phyloP scores from a whole-genome alignment of 2,888 invertebrate genomes.

The Frankliniella intonsa region DNA sequence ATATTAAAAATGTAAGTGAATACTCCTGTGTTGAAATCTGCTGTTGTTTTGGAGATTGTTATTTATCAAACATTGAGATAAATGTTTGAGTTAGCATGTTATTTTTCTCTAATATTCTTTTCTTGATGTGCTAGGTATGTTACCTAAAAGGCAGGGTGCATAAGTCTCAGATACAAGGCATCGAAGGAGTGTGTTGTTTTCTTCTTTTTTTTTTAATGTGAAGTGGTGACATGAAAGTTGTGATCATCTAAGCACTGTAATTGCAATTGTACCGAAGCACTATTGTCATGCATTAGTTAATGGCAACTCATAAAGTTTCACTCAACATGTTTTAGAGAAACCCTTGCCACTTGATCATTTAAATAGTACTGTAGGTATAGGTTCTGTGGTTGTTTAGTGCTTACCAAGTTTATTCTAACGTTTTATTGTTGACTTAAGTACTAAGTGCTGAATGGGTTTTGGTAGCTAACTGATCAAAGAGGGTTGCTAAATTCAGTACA shows the following conservation, averaged over 20 bases:
- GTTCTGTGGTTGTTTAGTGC: conserved; percentile 3
- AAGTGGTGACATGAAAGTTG: conserved; percentile 14
- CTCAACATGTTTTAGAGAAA: not conserved
- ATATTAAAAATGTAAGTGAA: conserved; percentile 27
- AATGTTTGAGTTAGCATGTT: conserved; percentile 25
- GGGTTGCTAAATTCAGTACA: conserved; percentile 20
- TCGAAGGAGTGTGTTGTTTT: conserved; percentile 20
- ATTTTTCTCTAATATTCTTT: conserved; percentile 23
- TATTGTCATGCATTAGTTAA: conserved; percentile 7
- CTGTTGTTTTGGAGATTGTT: conserved; percentile 25
- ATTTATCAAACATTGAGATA: conserved; percentile 15
- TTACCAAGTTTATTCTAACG: conserved; percentile 8
- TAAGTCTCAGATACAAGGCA: conserved; percentile 25
- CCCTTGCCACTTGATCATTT: conserved; percentile 21
- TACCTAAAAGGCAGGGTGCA: conserved; percentile 7
- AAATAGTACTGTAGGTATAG: conserved; percentile 10
- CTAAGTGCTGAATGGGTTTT: conserved; percentile 22
- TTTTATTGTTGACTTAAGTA: conserved; percentile 23
- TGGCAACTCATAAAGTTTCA: conserved; percentile 9
- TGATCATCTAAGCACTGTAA: conserved; percentile 11
- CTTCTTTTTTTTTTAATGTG: not conserved
- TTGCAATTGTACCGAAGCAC: conserved; percentile 22
- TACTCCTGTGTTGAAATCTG: conserved; percentile 26
- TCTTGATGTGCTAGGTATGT: conserved; percentile 24
- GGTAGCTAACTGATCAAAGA: conserved; percentile 17